A percentile compares a stretch with the other conserved stretches of the same genome.
These are phyloP conservation scores for Ptychadena robeensis DNA, from an alignment of 2,797 vertebrate species.

Conservation along the genomic window DNA sequence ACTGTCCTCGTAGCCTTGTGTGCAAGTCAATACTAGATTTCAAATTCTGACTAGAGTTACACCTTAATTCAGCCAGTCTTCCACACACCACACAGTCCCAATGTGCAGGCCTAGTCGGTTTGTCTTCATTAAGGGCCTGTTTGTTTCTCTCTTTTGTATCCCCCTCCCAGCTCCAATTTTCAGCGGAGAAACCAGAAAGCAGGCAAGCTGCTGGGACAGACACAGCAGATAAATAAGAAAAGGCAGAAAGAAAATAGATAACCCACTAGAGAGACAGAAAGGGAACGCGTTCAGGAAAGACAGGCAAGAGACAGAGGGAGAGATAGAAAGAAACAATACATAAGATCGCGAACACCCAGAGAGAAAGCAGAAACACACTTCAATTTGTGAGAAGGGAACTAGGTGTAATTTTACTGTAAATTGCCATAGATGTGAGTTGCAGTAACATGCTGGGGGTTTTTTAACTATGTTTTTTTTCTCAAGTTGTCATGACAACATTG, in stretches of 20 bases:
- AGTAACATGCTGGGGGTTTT: background rate
- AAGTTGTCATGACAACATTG: background rate
- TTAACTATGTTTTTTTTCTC: background rate
- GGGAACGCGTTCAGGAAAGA: background rate
- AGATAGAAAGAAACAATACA: background rate
- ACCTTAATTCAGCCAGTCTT: slow-evolving; percentile 12
- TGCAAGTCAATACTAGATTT: background rate
- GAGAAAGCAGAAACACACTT: background rate
- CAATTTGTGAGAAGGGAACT: background rate
- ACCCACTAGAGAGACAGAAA: background rate
- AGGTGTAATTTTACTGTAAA: slow-evolving; percentile 24
- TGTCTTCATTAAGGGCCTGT: slow-evolving; percentile 61
- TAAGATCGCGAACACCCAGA: background rate
- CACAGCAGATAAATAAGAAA: slow-evolving; percentile 46
- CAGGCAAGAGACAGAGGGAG: background rate
- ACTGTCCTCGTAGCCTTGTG: slow-evolving; percentile 15
- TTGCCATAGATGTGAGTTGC: background rate
- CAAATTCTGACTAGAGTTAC: background rate
- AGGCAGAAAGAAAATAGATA: slow-evolving; percentile 31
- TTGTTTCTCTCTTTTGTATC: slow-evolving; percentile 38
- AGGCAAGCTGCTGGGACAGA: slow-evolving; percentile 39
- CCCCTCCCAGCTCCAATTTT: slow-evolving; percentile 55
- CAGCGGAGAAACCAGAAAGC: slow-evolving; percentile 33
- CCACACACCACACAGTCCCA: slow-evolving; percentile 7
- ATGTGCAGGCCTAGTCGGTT: slow-evolving; percentile 35